Conservation (phyloP, 2,113 vertebrate genomes). For the Lathamus discolor region DNA sequence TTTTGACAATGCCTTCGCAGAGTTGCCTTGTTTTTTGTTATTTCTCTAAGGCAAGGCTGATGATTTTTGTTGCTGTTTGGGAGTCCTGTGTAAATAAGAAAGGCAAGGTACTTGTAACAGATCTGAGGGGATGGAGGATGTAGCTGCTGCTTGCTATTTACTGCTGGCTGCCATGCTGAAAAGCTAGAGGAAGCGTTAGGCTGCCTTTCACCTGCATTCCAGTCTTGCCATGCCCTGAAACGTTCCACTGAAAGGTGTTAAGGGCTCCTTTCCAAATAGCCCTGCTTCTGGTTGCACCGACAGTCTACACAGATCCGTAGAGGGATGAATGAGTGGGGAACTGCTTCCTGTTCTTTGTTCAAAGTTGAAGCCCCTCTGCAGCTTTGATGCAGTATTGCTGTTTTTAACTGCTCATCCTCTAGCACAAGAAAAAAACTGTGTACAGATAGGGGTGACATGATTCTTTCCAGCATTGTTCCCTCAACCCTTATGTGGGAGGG, state of each 20-base stretch:
- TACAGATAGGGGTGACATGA: neutral
- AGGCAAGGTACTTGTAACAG: neutral
- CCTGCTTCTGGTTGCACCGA: neutral
- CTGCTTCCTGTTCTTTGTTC: neutral
- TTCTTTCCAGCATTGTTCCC: neutral
- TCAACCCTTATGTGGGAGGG: neutral
- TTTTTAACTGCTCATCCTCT: neutral
- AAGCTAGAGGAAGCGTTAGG: neutral
- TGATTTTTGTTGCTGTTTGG: neutral
- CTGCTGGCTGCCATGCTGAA: neutral
- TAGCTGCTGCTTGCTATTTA: neutral
- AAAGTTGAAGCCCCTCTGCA: neutral
- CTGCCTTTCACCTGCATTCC: neutral
- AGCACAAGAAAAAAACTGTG: neutral
- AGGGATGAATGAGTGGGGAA: neutral
- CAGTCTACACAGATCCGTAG: rapidly evolving
- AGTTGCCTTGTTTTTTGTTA: neutral
- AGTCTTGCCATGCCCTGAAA: neutral
- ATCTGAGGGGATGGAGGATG: neutral
- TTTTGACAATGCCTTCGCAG: neutral
- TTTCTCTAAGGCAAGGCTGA: neutral
- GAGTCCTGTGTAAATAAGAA: neutral
- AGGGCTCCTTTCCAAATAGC: neutral
- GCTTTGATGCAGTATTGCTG: neutral
- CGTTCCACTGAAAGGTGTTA: neutral